Percentiles rank a stretch among this genome's conserved stretches.
Conservation (phyloP, 1,140 invertebrate genomes). For the Caenorhabditis brenneri region DNA sequence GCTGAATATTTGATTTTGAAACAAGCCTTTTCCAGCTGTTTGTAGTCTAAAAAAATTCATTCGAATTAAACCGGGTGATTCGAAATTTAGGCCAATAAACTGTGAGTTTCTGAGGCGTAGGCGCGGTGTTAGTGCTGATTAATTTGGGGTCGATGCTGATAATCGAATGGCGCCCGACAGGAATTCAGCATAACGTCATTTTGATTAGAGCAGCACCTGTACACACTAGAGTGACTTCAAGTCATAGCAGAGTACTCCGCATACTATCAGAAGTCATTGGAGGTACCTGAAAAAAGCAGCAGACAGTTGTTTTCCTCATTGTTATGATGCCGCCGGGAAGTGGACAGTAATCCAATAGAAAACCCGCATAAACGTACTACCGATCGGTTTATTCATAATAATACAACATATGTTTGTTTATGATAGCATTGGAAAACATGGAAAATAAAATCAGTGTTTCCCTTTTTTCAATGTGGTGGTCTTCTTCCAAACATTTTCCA, state of each 20-base stretch:
- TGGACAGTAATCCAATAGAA: not conserved
- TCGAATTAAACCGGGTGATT: not conserved
- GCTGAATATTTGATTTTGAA: not conserved
- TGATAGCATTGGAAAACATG: not conserved
- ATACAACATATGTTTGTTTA: constrained; percentile 30
- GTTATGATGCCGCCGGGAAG: not conserved
- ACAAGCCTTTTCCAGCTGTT: not conserved
- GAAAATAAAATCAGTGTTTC: not conserved
- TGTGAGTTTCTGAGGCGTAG: not conserved
- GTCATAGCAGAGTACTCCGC: not conserved
- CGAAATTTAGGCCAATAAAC: not conserved
- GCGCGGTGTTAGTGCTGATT: not conserved
- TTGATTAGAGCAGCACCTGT: not conserved
- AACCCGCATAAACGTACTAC: not conserved
- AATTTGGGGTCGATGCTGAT: constrained; percentile 15
- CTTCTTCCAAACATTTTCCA: not conserved
- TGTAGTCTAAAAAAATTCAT: not conserved
- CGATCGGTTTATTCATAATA: not conserved
- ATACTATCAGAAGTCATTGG: not conserved
- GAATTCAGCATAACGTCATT: not conserved
- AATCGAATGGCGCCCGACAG: constrained; percentile 3
- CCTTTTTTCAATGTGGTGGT: not conserved
- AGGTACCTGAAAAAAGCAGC: not conserved
- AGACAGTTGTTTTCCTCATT: not conserved
- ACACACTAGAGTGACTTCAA: constrained; percentile 16